These are phyloP conservation scores for Magallana angulata DNA, from an alignment of 1,140 invertebrate species.

Conservation along the genomic window DNA sequence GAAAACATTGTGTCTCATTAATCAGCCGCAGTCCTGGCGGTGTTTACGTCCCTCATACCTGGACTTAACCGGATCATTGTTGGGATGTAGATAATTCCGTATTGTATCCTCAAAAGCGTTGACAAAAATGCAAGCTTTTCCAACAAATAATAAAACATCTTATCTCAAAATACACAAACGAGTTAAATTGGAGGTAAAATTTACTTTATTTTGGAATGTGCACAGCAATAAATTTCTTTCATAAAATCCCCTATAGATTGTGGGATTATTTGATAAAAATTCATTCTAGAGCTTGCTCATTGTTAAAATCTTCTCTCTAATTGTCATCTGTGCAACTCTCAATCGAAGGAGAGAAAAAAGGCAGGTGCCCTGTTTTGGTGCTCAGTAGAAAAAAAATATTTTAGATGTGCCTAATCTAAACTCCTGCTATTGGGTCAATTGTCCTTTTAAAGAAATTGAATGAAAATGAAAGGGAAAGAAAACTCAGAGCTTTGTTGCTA, in stretches of 20 bases:
- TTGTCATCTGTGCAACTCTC: neutral
- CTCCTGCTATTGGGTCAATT: slow-evolving; percentile 8
- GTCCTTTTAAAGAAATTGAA: slow-evolving; percentile 26
- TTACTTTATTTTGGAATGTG: slow-evolving; percentile 32
- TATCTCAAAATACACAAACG: slow-evolving; percentile 31
- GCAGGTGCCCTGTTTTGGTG: neutral
- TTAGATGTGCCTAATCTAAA: neutral
- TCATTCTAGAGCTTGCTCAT: neutral
- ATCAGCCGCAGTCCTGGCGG: neutral
- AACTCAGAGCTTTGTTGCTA: neutral
- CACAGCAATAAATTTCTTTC: slow-evolving; percentile 35
- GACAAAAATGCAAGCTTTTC: slow-evolving; percentile 26
- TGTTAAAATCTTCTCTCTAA: neutral
- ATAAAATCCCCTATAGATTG: neutral
- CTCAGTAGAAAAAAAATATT: neutral
- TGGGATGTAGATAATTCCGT: slow-evolving; percentile 22
- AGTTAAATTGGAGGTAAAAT: slow-evolving; percentile 30
- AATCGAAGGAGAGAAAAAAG: neutral
- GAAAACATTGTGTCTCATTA: slow-evolving; percentile 31
- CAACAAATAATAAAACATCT: slow-evolving; percentile 28
- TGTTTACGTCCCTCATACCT: neutral
- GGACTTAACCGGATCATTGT: slow-evolving; percentile 25
- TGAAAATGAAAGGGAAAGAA: neutral
- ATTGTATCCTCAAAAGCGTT: slow-evolving; percentile 20
- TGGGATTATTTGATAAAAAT: slow-evolving; percentile 31